Evolutionary conservation across 2,113 vertebrate genomes (phyloP), one percentile per base, ranked within the genome.

Genomic region (Hypocryptadius cinnamomeus): DNA sequence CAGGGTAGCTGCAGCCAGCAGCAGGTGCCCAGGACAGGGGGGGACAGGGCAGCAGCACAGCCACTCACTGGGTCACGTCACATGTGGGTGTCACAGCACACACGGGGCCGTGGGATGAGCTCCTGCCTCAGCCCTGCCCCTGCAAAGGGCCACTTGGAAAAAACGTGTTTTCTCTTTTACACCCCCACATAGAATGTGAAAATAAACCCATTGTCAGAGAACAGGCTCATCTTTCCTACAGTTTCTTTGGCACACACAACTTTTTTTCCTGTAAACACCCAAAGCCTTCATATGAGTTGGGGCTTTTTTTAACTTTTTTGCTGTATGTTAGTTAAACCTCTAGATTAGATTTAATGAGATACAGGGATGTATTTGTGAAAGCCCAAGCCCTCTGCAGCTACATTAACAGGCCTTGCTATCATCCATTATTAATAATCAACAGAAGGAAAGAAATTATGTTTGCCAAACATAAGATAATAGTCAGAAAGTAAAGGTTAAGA

Each of bases 41-140:
- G 39, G 37, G 42, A 28, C 65, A 48, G 64, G 42, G 14, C 30
- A 30, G 71, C 31, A 60, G 45, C 64, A 65, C n/a, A 39, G 1
- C 19, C 33, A 35, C 1, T 0, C 1, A 1, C 48, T 1, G 9
- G 6, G 50, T 18, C 22, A 2, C 0, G 0, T 40, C 69, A 72
- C 69, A 6, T 1, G 0, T 6, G 73, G 31, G 20, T 45, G 25
- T n/a, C 79, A 35, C 54, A 0, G 30, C 5, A 3, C 42, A 7
- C 59, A 4, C 3, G 2, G 60, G 30, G 57, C 77, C 18, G 25
- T 17, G 37, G 74, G 66, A 51, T 3, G 8, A 89, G 70, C 61
- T 57, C 31, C 77, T 47, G 51, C 51, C 65, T 56, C 44, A 47
- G 87, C 42, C 53, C 60, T 84, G 35, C 47, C 79, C 47, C 60